phyloP scores from a whole-genome alignment of 2,797 vertebrate species.

The Helostoma temminkii region DNA sequence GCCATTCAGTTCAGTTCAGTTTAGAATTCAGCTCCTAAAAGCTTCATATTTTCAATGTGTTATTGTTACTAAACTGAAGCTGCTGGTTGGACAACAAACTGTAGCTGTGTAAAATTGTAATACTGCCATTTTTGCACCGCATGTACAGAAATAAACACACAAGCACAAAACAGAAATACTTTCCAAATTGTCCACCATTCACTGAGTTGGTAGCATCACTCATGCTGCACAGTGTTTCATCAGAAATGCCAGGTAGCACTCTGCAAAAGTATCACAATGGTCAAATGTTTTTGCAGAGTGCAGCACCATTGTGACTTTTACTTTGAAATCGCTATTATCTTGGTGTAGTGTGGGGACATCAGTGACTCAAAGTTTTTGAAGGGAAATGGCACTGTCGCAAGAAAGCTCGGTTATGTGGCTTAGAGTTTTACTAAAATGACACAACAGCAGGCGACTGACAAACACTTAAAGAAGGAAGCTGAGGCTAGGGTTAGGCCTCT shows the following conservation, averaged over 20 bases:
- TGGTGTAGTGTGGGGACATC: slow-evolving; percentile 37
- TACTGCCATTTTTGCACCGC: no score
- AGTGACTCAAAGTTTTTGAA: slow-evolving; percentile 50
- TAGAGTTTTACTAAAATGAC: slow-evolving; percentile 41
- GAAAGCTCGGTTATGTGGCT: slow-evolving; percentile 29
- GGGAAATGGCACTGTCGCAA: slow-evolving; percentile 67
- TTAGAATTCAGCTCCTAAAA: neutral
- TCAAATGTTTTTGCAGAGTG: slow-evolving; percentile 26
- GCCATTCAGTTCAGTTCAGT: neutral
- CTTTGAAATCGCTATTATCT: slow-evolving; percentile 40
- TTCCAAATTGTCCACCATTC: slow-evolving; percentile 53
- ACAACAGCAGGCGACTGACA: slow-evolving; percentile 18
- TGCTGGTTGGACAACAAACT: neutral
- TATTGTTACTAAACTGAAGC: no score
- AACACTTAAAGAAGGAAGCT: slow-evolving; percentile 52
- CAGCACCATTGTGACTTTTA: slow-evolving; percentile 40
- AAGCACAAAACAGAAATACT: slow-evolving; percentile 9
- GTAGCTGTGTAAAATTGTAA: no score
- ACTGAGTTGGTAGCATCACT: slow-evolving; percentile 21
- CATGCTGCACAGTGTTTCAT: slow-evolving; percentile 2
- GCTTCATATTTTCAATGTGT: no score
- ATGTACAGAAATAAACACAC: no score
- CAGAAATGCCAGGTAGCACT: slow-evolving; percentile 3
- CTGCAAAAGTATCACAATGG: slow-evolving; percentile 24
- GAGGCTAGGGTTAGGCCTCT: slow-evolving; percentile 52